Conservation (phyloP, 2,797 vertebrate genomes). For the Luscinia luscinia region DNA sequence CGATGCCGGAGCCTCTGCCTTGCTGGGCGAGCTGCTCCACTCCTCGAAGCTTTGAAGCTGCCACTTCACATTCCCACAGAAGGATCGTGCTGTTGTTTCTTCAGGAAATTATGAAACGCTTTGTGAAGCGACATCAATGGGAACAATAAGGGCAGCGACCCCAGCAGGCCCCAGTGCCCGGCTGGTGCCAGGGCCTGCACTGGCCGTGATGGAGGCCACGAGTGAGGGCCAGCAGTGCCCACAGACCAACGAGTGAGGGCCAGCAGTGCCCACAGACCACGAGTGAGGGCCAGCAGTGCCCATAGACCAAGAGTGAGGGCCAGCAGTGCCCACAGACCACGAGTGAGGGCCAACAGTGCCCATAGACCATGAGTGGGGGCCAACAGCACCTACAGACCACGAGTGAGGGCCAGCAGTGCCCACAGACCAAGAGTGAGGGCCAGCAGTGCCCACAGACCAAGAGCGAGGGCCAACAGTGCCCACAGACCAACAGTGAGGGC, state of each 20-base stretch:
- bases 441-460: too few species aligned
- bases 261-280: background rate
- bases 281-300: too few species aligned
- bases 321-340: too few species aligned
- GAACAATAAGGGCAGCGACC: background rate
- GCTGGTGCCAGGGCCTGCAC: accelerated
- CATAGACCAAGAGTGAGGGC: background rate
- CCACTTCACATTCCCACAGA: conserved; percentile 37
- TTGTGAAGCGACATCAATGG: background rate
- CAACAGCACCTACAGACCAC: accelerated
- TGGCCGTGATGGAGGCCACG: accelerated
- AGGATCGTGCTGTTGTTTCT: conserved; percentile 25
- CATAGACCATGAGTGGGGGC: too few species aligned
- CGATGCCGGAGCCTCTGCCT: background rate
- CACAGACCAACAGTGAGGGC: background rate
- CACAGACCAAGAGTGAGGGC: too few species aligned
- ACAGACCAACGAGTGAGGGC: too few species aligned
- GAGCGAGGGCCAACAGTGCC: accelerated
- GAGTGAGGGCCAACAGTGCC: background rate
- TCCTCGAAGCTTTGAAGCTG: conserved; percentile 40
- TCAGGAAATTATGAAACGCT: conserved; percentile 19
- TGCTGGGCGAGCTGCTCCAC: background rate
- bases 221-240: background rate
- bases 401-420: too few species aligned
- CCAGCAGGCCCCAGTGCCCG: accelerated